These are phyloP conservation scores for Myocastor coypus DNA, from an alignment of 2,113 vertebrate genomes.

Conservation along the genomic window DNA sequence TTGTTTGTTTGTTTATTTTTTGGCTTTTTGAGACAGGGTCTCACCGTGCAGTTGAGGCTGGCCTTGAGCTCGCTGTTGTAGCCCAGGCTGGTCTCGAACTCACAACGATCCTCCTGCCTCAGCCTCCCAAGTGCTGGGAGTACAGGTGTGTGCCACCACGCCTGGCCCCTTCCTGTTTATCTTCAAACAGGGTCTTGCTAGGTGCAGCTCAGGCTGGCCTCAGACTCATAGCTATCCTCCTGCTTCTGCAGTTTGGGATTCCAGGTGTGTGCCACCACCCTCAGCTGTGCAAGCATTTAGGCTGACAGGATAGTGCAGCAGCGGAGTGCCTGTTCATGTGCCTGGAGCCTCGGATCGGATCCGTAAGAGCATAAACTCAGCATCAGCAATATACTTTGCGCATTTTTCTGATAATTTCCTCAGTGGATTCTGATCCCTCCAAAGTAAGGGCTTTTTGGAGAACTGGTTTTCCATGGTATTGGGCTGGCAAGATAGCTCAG, in stretches of 20 bases:
- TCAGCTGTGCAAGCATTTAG: not conserved
- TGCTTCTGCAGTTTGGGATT: not conserved
- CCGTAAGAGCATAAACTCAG: not conserved
- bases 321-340: not conserved
- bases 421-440: not conserved
- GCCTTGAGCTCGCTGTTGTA: no score
- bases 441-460: no score
- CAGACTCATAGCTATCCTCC: not conserved
- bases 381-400: not conserved
- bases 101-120: no score
- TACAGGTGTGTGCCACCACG: no score
- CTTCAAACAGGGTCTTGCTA: not conserved
- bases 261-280: not conserved
- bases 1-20: no score
- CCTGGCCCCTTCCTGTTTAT: not conserved
- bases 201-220: not conserved
- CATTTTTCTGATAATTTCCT: accelerated
- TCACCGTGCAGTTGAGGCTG: no score
- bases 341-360: not conserved
- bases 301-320: no score
- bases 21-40: no score
- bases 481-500: no score
- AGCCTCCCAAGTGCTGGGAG: no score
- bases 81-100: no score
- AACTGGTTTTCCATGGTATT: not conserved